Conservation (phyloP, 2,797 vertebrate species). For the Erpetoichthys calabaricus region DNA sequence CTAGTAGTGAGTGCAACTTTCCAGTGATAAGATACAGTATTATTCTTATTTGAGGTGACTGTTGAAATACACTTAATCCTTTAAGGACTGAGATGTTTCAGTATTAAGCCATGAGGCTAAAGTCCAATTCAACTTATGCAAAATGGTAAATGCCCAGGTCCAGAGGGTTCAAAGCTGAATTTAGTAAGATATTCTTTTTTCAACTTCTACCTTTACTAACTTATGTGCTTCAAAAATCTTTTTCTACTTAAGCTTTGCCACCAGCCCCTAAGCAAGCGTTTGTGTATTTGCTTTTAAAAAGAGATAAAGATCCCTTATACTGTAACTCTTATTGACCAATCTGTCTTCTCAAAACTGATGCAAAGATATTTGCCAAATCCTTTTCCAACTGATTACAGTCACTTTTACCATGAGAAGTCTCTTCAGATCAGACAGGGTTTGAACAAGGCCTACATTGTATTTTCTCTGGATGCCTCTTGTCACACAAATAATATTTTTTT, state of each 20-base stretch:
- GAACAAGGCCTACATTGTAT: not conserved
- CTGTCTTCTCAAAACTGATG: constrained; percentile 7
- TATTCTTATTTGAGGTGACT: too few relatives aligned
- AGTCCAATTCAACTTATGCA: constrained; percentile 4
- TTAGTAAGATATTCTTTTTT: constrained; percentile 5
- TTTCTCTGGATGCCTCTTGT: not conserved
- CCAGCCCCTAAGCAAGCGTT: constrained; percentile 1
- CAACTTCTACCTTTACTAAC: not conserved
- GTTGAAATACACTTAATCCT: too few relatives aligned
- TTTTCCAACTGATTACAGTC: not conserved
- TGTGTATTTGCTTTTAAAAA: constrained; percentile 7
- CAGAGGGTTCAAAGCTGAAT: constrained; percentile 7
- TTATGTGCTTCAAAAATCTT: not conserved
- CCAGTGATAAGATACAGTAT: too few relatives aligned
- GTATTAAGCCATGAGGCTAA: too few relatives aligned
- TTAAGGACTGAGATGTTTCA: too few relatives aligned
- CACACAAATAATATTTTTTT: too few relatives aligned
- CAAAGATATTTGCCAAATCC: constrained; percentile 4
- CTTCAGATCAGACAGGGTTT: constrained; percentile 4
- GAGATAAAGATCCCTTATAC: constrained; percentile 3
- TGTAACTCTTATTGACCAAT: constrained; percentile 6
- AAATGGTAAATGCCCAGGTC: constrained; percentile 3
- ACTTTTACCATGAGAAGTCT: not conserved
- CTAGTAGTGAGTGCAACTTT: too few relatives aligned
- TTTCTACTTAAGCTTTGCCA: constrained; percentile 1